A percentile compares a stretch with the other conserved stretches of the same genome.
Evolutionary conservation across 2,797 vertebrate genomes (phyloP).

Genomic region (Cirrhinus molitorella): DNA sequence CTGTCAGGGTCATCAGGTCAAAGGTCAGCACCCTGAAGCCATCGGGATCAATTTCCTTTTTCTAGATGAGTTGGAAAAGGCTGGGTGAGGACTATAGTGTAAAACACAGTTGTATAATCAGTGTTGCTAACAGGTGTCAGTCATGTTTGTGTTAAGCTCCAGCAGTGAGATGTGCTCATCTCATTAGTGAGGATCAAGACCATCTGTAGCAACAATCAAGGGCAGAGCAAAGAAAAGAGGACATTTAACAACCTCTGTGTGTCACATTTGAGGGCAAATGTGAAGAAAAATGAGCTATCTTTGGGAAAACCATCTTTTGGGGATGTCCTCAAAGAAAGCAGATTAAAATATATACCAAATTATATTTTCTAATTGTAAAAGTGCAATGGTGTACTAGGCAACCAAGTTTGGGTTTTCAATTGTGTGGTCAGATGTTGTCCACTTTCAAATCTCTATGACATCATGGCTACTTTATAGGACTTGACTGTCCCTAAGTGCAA

Average conservation of each 20-base stretch:
- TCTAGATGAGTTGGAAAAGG: background rate
- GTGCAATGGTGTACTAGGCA: background rate
- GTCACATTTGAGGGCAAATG: background rate
- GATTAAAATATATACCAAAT: background rate
- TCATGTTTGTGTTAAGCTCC: conserved; percentile 61
- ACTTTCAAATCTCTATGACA: background rate
- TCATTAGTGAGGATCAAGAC: conserved; percentile 73
- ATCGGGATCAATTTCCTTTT: background rate
- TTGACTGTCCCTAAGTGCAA: background rate
- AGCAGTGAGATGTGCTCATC: conserved; percentile 66
- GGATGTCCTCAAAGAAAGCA: background rate
- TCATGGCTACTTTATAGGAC: background rate
- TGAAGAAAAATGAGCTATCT: background rate
- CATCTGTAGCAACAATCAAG: conserved; percentile 76
- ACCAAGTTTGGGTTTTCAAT: background rate
- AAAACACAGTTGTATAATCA: conserved; percentile 19
- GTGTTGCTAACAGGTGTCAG: conserved; percentile 24
- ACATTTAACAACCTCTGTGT: conserved; percentile 74
- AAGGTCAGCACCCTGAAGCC: background rate
- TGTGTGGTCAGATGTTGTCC: background rate
- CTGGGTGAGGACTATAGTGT: background rate
- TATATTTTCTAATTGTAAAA: background rate
- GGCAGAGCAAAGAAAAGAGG: conserved; percentile 53
- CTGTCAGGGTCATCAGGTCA: background rate
- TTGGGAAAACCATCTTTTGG: background rate